phyloP scores from a whole-genome alignment of 2,888 invertebrate species.

The Heliconius hortense region DNA sequence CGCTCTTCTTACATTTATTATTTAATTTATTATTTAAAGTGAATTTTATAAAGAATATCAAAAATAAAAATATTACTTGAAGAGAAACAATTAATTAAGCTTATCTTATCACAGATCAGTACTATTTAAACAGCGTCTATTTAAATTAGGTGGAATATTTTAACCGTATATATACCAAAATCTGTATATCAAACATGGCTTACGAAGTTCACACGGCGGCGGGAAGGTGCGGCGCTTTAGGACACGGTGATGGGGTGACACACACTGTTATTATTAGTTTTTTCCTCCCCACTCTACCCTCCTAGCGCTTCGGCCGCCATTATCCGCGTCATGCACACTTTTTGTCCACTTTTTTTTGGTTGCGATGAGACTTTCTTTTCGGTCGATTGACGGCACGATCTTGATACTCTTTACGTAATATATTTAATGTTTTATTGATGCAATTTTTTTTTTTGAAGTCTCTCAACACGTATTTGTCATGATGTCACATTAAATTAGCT shows the following conservation, averaged over 20 bases:
- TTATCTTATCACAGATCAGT: constrained; percentile 37
- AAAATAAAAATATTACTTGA: constrained; percentile 24
- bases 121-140: constrained; percentile 34
- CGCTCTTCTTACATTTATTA: constrained; percentile 17
- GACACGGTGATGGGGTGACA: constrained; percentile 76
- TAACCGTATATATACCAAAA: constrained; percentile 34
- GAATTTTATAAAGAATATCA: constrained; percentile 10
- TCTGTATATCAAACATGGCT: constrained; percentile 54
- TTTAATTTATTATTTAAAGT: constrained; percentile 22
- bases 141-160: constrained; percentile 37
- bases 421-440: constrained; percentile 28
- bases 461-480: constrained; percentile 25
- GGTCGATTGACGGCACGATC: constrained; percentile 39
- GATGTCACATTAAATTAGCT: constrained; percentile 24
- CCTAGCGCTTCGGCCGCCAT: constrained; percentile 65
- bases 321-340: constrained; percentile 65
- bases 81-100: constrained; percentile 37
- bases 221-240: constrained; percentile 67
- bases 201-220: constrained; percentile 61
- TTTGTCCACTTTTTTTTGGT: constrained; percentile 59
- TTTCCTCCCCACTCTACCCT: constrained; percentile 72
- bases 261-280: constrained; percentile 80
- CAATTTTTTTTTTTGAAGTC: constrained; percentile 1
- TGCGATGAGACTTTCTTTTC: constrained; percentile 40
- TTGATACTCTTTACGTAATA: constrained; percentile 33